Percentiles rank a stretch among this genome's conserved stretches.
phyloP scores from a whole-genome alignment of 2,113 vertebrate genomes.

The Pangasianodon hypophthalmus region DNA sequence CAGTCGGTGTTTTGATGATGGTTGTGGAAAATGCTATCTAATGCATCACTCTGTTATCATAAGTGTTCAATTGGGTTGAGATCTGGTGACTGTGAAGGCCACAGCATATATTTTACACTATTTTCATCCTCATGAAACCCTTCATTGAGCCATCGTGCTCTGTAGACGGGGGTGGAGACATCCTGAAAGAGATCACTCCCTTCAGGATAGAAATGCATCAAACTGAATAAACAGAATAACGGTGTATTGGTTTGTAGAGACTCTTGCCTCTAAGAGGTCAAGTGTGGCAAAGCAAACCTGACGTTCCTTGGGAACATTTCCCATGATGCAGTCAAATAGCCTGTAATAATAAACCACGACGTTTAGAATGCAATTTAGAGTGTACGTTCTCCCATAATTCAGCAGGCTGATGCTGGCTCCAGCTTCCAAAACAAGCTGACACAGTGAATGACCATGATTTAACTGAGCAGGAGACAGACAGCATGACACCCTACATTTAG shows the following conservation, averaged over 20 bases:
- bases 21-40: too few relatives aligned
- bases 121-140: background rate
- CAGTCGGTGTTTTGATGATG: background rate
- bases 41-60: background rate
- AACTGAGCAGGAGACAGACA: background rate
- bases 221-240: background rate
- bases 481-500: background rate
- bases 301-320: background rate
- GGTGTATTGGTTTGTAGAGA: background rate
- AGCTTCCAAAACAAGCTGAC: background rate
- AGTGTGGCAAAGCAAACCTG: background rate
- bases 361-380: background rate
- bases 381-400: background rate
- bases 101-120: background rate
- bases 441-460: background rate
- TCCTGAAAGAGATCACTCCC: background rate
- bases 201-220: background rate
- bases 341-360: background rate
- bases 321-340: background rate
- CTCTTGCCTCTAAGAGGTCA: background rate
- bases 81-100: background rate
- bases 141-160: too few relatives aligned
- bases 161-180: background rate
- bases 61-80: background rate
- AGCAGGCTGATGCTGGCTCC: background rate